Conservation (phyloP, 2,888 invertebrate species). For the Psylliodes chrysocephalus region DNA sequence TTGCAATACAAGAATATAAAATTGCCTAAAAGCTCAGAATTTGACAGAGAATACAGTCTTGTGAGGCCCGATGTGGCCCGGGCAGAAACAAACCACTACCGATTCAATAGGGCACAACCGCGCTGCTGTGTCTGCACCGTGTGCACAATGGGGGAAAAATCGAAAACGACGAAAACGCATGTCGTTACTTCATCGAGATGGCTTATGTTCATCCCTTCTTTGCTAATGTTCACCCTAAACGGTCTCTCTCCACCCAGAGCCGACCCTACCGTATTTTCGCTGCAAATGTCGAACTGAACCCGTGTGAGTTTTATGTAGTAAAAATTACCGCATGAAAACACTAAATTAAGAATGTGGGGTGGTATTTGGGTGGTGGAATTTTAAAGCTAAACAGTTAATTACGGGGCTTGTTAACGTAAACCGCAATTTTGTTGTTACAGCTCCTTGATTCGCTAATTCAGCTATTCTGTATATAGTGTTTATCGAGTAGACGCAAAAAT, state of each 20-base stretch:
- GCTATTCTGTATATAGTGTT: too few species aligned
- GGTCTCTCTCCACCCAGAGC: conserved; percentile 54
- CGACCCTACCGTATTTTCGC: conserved; percentile 28
- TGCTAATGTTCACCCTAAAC: conserved; percentile 53
- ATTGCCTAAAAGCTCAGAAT: conserved; percentile 52
- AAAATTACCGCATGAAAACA: conserved; percentile 17
- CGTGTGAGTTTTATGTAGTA: conserved; percentile 3
- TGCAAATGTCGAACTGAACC: conserved; percentile 6
- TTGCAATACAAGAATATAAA: conserved; percentile 43
- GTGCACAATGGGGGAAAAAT: conserved; percentile 39
- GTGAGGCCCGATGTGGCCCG: conserved; percentile 56
- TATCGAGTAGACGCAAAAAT: too few species aligned
- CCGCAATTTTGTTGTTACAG: too few species aligned
- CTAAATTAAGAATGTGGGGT: background rate
- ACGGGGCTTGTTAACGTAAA: too few species aligned
- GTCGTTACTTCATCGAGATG: conserved; percentile 50
- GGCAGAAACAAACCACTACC: conserved; percentile 51
- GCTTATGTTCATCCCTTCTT: conserved; percentile 59
- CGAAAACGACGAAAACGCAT: conserved; percentile 49
- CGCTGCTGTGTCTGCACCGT: conserved; percentile 30
- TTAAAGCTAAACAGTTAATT: too few species aligned
- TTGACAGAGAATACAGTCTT: conserved; percentile 53
- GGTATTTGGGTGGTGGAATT: background rate
- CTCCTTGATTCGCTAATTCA: too few species aligned
- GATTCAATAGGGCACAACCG: conserved; percentile 31